A percentile compares a stretch with the other conserved stretches of the same genome.
These are phyloP conservation scores for Caenorhabditis sp. DNA, from an alignment of 2,888 invertebrate genomes.

Conservation along the genomic window DNA sequence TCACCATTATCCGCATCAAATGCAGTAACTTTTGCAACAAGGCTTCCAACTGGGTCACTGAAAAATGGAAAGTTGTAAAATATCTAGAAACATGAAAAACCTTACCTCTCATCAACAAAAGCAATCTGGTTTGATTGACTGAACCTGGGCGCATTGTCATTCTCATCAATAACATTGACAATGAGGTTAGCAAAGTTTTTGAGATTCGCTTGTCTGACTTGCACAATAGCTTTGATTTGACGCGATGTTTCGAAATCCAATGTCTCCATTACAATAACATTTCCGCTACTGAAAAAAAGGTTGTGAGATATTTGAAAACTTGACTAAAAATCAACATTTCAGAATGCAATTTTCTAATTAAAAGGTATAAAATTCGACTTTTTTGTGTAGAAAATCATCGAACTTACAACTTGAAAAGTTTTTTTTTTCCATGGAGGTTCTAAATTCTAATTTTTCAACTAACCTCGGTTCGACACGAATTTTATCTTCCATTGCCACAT, in stretches of 20 bases:
- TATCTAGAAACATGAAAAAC: background rate
- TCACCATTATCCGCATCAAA: constrained; percentile 93
- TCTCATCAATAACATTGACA: constrained; percentile 72
- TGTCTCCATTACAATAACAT: constrained; percentile 53
- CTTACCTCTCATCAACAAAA: constrained; percentile 34
- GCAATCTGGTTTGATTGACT: constrained; percentile 46
- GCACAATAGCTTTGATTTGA: constrained; percentile 37
- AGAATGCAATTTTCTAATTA: too few relatives aligned
- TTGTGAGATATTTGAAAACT: too few relatives aligned
- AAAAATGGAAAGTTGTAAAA: background rate
- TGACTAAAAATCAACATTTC: background rate
- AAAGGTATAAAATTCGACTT: too few relatives aligned
- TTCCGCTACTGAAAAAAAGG: constrained; percentile 46
- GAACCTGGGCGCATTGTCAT: constrained; percentile 73
- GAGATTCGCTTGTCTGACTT: constrained; percentile 47
- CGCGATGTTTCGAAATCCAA: constrained; percentile 47
- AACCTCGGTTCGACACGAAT: constrained; percentile 54
- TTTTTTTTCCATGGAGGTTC: too few relatives aligned
- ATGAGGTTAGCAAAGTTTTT: constrained; percentile 42
- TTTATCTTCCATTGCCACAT: constrained; percentile 52
- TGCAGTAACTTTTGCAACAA: constrained; percentile 78
- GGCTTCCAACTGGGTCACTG: constrained; percentile 32
- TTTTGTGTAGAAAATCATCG: too few relatives aligned
- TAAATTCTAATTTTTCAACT: too few relatives aligned
- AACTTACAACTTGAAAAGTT: too few relatives aligned